Base-by-base conservation (phyloP, 2,113 vertebrate genomes). In the Clarias batrachus region DNA sequence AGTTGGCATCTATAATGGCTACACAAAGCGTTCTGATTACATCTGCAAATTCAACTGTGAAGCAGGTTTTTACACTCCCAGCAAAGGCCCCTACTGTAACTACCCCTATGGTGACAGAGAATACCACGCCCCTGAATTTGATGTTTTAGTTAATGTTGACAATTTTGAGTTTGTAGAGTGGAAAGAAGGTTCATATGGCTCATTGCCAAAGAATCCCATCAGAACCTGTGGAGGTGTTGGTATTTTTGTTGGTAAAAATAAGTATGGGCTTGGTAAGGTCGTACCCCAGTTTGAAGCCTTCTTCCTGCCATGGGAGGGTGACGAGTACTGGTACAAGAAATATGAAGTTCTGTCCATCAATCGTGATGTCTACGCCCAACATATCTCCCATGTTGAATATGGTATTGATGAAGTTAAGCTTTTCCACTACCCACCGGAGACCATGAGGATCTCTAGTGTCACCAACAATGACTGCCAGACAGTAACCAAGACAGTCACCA, bases 111-210 rank as follows among this genome's bases (percentile, higher is more conserved):
- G 90, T 9, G 83, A 94, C 63, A 86, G 84, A 2, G 94, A 95
- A 91, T 93, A 93, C 87, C 87, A 92, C 3, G 91, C 92, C 52
- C 71, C 93, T 0, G 88, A 93, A 65, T 95, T 95, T 4, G 85
- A 94, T 84, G 82, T 95, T 87, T 91, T 96, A 63, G 41, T 91
- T 59, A 96, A 96, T 89, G 91, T 88, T 76, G 93, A 96, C 89
- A 93, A 95, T 85, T 95, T 96, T 90, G 94, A 96, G 90, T 93
- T 95, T 88, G 33, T 96, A 87, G 92, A 94, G 85, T 96, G 95
- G 95, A 93, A 91, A 84, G 90, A 91, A 23, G 95, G 54, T 19
- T 94, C 94, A 0, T 90, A 93, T 3, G 95, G 94, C 17, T 92
- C 92, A 0, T 92, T 95, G 76, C 93, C 94, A 4, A 77, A 89